Conservation (phyloP, 2,113 vertebrate genomes). For the Phycodurus eques region DNA sequence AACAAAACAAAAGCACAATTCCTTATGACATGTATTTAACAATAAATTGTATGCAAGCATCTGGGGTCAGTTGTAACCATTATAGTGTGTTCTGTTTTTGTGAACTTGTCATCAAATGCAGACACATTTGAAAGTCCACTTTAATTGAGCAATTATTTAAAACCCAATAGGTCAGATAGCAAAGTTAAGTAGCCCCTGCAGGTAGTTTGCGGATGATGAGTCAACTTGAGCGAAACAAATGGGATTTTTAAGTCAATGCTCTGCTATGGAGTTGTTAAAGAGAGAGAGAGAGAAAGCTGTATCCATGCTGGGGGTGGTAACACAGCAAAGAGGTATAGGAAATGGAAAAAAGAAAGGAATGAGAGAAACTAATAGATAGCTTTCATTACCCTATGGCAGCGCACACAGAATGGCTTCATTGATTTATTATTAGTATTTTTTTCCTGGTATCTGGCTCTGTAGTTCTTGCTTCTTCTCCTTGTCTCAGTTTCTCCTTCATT, state of each 20-base stretch:
- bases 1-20: not conserved
- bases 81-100: not conserved
- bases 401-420: conserved; percentile 43
- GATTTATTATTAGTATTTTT: conserved; percentile 43
- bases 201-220: conserved; percentile 49
- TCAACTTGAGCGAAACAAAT: conserved; percentile 43
- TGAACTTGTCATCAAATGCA: not conserved
- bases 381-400: conserved; percentile 48
- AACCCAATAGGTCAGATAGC: conserved; percentile 25
- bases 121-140: not conserved
- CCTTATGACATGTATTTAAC: not conserved
- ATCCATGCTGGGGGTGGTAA: conserved; percentile 20
- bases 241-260: conserved; percentile 53
- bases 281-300: conserved; percentile 25
- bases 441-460: conserved; percentile 1
- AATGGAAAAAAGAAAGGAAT: not conserved
- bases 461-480: conserved; percentile 18
- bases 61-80: not conserved
- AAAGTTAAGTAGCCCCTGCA: conserved; percentile 7
- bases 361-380: conserved; percentile 47
- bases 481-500: conserved; percentile 19
- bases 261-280: conserved; percentile 58
- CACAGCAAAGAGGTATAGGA: not conserved
- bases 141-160: conserved; percentile 30
- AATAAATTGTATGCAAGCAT: not conserved